A percentile compares a stretch with the other conserved stretches of the same genome.
Evolutionary conservation across 2,888 invertebrate genomes (phyloP).

Genomic region (Pteria penguin): DNA sequence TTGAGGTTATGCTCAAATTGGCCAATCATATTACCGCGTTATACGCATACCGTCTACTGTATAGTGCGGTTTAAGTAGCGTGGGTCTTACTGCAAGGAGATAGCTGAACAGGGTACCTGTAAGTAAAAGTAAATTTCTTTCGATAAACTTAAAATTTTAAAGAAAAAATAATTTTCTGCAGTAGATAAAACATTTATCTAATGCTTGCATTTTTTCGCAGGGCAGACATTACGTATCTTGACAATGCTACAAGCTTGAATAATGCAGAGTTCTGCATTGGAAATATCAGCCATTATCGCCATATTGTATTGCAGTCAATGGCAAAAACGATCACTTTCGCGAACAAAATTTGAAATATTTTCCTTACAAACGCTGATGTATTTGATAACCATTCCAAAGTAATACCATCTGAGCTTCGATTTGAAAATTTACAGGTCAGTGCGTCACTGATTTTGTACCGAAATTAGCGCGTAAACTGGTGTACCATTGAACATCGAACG

Average conservation of each 20-base stretch:
- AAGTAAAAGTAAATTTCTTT: constrained; percentile 19
- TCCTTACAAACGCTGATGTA: too few relatives aligned
- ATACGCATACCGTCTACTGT: constrained; percentile 43
- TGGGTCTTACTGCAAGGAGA: constrained; percentile 46
- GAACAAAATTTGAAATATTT: not conserved
- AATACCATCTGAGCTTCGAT: too few relatives aligned
- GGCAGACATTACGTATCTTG: not conserved
- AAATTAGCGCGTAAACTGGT: not conserved
- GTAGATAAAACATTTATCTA: constrained; percentile 44
- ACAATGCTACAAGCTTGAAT: constrained; percentile 30
- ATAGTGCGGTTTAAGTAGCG: constrained; percentile 56
- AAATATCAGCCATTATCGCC: constrained; percentile 33
- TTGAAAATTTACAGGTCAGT: too few relatives aligned
- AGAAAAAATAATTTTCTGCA: constrained; percentile 46
- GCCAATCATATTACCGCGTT: constrained; percentile 65
- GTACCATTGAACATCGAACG: constrained; percentile 16
- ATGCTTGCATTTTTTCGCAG: constrained; percentile 40
- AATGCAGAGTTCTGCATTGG: not conserved
- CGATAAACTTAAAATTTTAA: constrained; percentile 8
- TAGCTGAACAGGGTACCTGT: constrained; percentile 33
- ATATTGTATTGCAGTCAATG: constrained; percentile 28
- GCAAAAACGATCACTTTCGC: constrained; percentile 1
- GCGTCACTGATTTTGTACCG: not conserved
- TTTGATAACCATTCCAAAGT: too few relatives aligned
- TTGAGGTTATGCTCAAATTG: constrained; percentile 61